Base-by-base conservation (phyloP, 1,140 invertebrate species). In the Aradophagus sp. region DNA sequence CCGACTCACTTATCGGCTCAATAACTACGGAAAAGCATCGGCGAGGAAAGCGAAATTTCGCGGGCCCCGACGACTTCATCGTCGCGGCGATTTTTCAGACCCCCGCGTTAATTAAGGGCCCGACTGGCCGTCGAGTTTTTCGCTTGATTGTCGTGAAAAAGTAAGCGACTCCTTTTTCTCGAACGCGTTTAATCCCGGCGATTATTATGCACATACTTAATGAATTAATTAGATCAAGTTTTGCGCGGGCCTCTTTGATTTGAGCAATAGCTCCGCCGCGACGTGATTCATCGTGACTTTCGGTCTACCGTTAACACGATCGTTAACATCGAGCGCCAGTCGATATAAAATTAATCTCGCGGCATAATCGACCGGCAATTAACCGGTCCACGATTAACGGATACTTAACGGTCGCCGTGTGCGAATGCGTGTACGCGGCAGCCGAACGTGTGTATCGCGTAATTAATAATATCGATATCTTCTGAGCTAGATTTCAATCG, bases 321-420 rank as follows among this genome's bases (percentile, higher is more conserved):
- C 47, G 34, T 68, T 68, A 55, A 61, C 50, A 44, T 55, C 62
- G 53, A 48, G 29, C 58, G 56, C 45, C n/a, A 63, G 48, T 59
- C 45, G 47, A 48, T 71, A 66, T 65, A 47, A 53, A 48, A 20
- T 41, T 59, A 70, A 70, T 70, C 52, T 75, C 61, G 42, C 42
- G 19, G 29, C 55, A 50, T 76, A 74, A 78, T 78, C 73, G 52
- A 52, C 17, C 38, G 34, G 72, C 72, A 78, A 80, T 80, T 78
- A 78, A 80, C 70, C 62, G 70, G 70, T 73, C 74, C 68, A 52
- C 74, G 76, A 80, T 80, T 80, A 78, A 78, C 55, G 59, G 56
- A 6, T 70, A 66, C 56, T 70, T 74, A 69, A 70, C 62, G 50
- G 61, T 66, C 53, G 45, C 39, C 52, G 41, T 38, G 8, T 61